phyloP scores from a whole-genome alignment of 2,797 vertebrate genomes.

The Chaetodon trifasciatus region DNA sequence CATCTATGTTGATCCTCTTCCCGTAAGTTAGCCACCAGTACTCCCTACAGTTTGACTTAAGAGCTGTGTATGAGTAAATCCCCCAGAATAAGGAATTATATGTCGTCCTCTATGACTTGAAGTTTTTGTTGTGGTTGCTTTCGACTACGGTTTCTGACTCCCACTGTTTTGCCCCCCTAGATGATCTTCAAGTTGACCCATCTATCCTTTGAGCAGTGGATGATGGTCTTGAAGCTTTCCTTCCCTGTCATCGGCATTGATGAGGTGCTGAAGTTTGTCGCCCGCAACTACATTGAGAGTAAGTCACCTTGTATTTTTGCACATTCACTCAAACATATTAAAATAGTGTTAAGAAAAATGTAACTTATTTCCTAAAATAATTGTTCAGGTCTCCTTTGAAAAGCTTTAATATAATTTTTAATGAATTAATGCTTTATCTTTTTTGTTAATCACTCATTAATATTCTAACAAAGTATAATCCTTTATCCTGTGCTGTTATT shows the following conservation, averaged over 20 bases:
- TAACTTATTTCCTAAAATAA: neutral
- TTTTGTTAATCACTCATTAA: slow-evolving; percentile 18
- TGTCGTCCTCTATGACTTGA: neutral
- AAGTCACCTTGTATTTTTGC: slow-evolving; percentile 65
- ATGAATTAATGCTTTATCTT: slow-evolving; percentile 17
- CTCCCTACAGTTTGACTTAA: neutral
- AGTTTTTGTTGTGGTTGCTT: slow-evolving; percentile 7
- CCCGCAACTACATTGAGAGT: slow-evolving; percentile 95
- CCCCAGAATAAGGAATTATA: neutral
- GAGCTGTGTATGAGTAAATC: neutral
- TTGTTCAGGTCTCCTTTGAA: neutral
- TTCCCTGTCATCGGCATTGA: slow-evolving; percentile 93
- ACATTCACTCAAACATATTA: slow-evolving; percentile 19
- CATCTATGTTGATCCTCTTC: slow-evolving; percentile 95
- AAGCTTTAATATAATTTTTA: neutral
- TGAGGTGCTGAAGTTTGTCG: slow-evolving; percentile 92
- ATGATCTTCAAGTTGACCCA: slow-evolving; percentile 95
- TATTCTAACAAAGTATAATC: slow-evolving; percentile 44
- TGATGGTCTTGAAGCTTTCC: slow-evolving; percentile 93
- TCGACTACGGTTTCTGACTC: slow-evolving; percentile 23
- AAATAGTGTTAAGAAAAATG: neutral
- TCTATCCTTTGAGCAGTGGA: slow-evolving; percentile 85
- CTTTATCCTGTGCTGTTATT: slow-evolving; percentile 33
- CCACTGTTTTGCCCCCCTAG: slow-evolving; percentile 67
- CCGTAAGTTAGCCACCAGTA: slow-evolving; percentile 83